phyloP scores from a whole-genome alignment of 2,797 vertebrate genomes.

The Tenualosa thibaudeaui region DNA sequence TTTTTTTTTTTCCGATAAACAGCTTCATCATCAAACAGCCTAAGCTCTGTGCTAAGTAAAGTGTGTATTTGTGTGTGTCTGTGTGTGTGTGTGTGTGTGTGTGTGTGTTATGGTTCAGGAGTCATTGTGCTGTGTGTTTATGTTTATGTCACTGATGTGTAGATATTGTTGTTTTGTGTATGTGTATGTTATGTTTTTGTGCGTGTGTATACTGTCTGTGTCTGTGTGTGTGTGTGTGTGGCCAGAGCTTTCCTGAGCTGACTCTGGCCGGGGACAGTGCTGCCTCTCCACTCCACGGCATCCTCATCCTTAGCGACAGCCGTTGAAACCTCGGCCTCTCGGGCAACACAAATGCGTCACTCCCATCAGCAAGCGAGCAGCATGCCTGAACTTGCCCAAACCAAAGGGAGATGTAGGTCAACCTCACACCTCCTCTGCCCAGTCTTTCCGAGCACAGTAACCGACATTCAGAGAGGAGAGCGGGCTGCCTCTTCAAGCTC shows the following conservation, averaged over 20 bases:
- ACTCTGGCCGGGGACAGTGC: constrained; percentile 19
- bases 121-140: background rate
- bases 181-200: background rate
- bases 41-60: background rate
- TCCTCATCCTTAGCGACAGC: constrained; percentile 7
- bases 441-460: constrained; percentile 44
- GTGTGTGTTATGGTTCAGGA: background rate
- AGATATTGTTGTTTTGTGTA: background rate
- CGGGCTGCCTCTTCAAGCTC: background rate
- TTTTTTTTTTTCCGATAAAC: background rate
- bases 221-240: background rate
- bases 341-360: constrained; percentile 32
- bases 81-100: constrained; percentile 7
- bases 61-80: background rate
- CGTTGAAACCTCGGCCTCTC: constrained; percentile 35
- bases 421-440: constrained; percentile 33
- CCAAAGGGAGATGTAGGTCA: constrained; percentile 13
- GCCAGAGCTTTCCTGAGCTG: background rate
- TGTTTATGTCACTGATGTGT: too few species aligned
- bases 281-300: constrained; percentile 16
- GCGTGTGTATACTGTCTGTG: background rate
- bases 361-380: constrained; percentile 19
- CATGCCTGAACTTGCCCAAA: background rate
- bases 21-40: background rate
- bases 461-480: constrained; percentile 32